Evolutionary conservation across 2,113 vertebrate species (phyloP).

Genomic region (Carassius auratus): DNA sequence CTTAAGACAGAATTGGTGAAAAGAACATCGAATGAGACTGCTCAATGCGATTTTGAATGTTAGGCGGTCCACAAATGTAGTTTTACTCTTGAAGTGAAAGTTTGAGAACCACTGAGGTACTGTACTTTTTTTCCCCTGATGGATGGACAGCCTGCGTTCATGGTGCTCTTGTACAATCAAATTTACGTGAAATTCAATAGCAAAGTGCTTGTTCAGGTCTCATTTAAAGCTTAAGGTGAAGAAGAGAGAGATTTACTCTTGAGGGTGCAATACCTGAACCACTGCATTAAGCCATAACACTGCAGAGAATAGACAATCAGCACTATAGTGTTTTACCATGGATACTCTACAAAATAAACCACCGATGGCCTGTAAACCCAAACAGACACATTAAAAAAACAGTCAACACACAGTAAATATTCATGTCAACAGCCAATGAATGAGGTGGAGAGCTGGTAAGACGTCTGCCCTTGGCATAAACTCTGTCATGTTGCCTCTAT

Average conservation of each 20-base stretch:
- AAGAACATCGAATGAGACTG: background rate
- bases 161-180: conserved; percentile 38
- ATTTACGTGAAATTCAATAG: conserved; percentile 50
- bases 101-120: background rate
- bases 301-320: conserved; percentile 60
- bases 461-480: conserved; percentile 66
- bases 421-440: conserved; percentile 72
- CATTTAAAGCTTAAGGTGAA: conserved; percentile 1
- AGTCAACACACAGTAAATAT: conserved; percentile 74
- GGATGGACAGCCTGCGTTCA: conserved; percentile 20
- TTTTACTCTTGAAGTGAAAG: conserved; percentile 16
- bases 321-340: conserved; percentile 60
- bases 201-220: conserved; percentile 46
- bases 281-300: conserved; percentile 51
- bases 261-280: conserved; percentile 31
- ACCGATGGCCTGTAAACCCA: conserved; percentile 73
- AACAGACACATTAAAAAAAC: conserved; percentile 52
- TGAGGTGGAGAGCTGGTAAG: conserved; percentile 64
- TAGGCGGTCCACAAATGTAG: background rate
- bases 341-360: conserved; percentile 69
- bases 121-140: conserved; percentile 30
- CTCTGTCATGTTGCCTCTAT: conserved; percentile 66
- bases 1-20: background rate
- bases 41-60: background rate
- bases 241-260: conserved; percentile 18